Evolutionary conservation across 1,140 invertebrate genomes (phyloP).

Genomic region (Caligus rogercresseyi): DNA sequence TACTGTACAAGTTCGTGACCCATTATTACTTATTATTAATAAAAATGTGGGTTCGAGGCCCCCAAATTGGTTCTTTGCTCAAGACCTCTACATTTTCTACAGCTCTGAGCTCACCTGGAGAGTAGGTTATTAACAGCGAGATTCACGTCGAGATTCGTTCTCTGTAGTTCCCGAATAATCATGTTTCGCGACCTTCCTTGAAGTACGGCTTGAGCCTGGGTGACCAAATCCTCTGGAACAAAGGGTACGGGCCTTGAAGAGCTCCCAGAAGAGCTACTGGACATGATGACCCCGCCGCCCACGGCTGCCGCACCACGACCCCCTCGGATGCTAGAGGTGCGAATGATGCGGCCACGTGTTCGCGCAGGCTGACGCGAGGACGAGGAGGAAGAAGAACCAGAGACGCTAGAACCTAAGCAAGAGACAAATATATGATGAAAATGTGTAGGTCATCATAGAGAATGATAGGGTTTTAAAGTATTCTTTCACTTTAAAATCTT

Average conservation of each 20-base stretch:
- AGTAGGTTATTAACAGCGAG: constrained; percentile 96
- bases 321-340: constrained; percentile 38
- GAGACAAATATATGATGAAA: no score
- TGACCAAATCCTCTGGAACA: constrained; percentile 79
- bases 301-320: constrained; percentile 40
- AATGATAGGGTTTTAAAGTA: no score
- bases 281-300: constrained; percentile 38
- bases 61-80: no score
- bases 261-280: constrained; percentile 34
- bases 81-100: no score
- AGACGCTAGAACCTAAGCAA: background rate
- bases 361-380: constrained; percentile 42
- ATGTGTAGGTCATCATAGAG: no score
- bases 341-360: constrained; percentile 51
- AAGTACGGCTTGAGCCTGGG: constrained; percentile 33
- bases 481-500: no score
- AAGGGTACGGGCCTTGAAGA: constrained; percentile 73
- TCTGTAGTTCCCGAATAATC: constrained; percentile 90
- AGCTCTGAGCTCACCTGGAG: constrained; percentile 43
- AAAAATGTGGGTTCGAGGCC: no score
- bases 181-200: constrained; percentile 95
- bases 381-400: background rate
- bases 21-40: no score
- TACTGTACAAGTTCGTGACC: no score
- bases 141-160: constrained; percentile 92